Conservation (phyloP, 2,888 invertebrate species). For the Sabellastarte sp. region DNA sequence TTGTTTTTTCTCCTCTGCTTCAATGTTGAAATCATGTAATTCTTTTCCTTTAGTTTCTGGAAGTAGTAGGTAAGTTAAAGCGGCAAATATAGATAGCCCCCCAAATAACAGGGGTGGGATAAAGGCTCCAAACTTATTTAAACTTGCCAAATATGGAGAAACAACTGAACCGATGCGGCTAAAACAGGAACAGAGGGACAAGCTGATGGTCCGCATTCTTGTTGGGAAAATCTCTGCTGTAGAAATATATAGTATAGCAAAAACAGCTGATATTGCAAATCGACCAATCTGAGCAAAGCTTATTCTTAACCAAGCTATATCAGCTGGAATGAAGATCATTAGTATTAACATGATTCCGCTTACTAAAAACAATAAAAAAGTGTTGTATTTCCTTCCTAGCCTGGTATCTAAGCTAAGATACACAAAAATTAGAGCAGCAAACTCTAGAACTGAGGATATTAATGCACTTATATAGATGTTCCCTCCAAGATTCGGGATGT, state of each 20-base stretch:
- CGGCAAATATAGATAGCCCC: too few relatives aligned
- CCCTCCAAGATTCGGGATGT: not conserved
- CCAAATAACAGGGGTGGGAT: too few relatives aligned
- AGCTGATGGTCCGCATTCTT: not conserved
- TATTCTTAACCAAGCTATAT: not conserved
- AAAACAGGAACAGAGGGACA: not conserved
- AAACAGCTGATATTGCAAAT: not conserved
- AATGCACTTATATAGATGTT: not conserved
- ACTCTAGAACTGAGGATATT: not conserved
- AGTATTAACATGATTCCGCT: not conserved
- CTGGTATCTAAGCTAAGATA: not conserved
- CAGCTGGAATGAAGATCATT: not conserved
- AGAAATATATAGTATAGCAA: not conserved
- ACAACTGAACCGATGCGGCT: not conserved
- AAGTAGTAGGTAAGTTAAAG: too few relatives aligned
- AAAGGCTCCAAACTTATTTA: too few relatives aligned
- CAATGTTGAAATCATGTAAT: too few relatives aligned
- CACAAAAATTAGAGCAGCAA: not conserved
- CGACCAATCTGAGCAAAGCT: not conserved
- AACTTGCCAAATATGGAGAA: too few relatives aligned
- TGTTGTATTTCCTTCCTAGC: not conserved
- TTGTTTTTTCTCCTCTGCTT: too few relatives aligned
- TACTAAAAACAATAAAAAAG: not conserved
- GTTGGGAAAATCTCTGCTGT: not conserved
- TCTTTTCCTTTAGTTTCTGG: too few relatives aligned